Base-by-base conservation (phyloP, 1,140 invertebrate genomes). In the Carcinoscorpius rotundicauda region DNA sequence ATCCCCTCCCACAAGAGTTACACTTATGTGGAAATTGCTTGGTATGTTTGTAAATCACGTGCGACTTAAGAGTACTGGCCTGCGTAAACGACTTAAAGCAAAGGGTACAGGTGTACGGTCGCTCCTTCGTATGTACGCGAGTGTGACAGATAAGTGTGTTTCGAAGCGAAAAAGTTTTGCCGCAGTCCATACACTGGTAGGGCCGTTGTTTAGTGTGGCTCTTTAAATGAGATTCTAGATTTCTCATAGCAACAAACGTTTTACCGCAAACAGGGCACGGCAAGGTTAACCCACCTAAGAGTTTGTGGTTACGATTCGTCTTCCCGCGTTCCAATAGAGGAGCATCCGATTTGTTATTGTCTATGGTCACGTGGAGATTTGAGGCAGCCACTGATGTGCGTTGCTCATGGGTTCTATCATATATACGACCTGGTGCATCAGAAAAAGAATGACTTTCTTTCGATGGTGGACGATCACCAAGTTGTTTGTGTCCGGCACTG, bases 61-160 rank as follows among this genome's bases (percentile, higher is more conserved):
- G 68, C 6, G 68, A 64, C 58, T 69, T 69, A 6, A 69, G 50
- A 29, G 62, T 60, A n/a, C 59, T 62, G 6, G 68, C 66, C 50
- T 69, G 68, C 4, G 65, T 66, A 52, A 68, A 68, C 8, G 64
- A 11, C 6, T 61, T 68, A n/a, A 67, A 62, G 58, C 68, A 69
- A 49, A 53, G 29, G 10, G 65, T 50, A 62, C 68, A 69, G 52
- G 51, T 49, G 61, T 67, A 67, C 29, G 66, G 66, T 52, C 62
- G 62, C 56, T 69, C 68, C 5, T 66, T 62, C 4, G 68, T 69
- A 49, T 69, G 68, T 6, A 63, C 63, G 52, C 68, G 29, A 29
- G 65, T 67, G 53, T 69, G 68, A 61, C 68, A 69, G 29, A 69
- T 68, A 49, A 69, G 52, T 10, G 68, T 68, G 60, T 69, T 68